Conservation (phyloP, 2,113 vertebrate genomes). For the Oostethus manadensis region DNA sequence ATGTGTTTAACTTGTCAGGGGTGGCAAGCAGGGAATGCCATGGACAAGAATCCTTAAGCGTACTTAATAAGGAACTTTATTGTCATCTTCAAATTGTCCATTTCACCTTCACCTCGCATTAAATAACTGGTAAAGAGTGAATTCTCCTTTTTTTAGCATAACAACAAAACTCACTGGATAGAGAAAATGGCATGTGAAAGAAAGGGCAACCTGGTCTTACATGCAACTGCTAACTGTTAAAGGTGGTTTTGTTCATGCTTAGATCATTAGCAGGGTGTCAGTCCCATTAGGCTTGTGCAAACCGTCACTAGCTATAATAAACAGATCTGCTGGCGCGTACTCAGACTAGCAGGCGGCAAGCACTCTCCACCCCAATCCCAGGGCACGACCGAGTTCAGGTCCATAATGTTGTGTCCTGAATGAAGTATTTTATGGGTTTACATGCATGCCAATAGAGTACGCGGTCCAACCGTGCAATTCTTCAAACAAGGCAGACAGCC, state of each 20-base stretch:
- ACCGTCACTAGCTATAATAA: slow-evolving; percentile 91
- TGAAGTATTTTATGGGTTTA: slow-evolving; percentile 40
- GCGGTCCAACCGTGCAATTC: slow-evolving; percentile 35
- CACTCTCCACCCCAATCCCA: slow-evolving; percentile 51
- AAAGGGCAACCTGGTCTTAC: slow-evolving; percentile 76
- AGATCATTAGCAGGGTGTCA: slow-evolving; percentile 92
- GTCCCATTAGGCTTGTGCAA: slow-evolving; percentile 93
- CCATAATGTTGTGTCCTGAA: slow-evolving; percentile 48
- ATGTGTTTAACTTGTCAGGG: slow-evolving; percentile 72
- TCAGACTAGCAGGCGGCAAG: slow-evolving; percentile 81
- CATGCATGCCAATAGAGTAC: slow-evolving; percentile 28
- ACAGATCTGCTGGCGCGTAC: slow-evolving; percentile 82
- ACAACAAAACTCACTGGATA: slow-evolving; percentile 5
- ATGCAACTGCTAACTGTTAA: slow-evolving; percentile 81
- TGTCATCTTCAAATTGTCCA: slow-evolving; percentile 84
- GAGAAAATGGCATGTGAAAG: slow-evolving; percentile 25
- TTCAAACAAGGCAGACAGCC: slow-evolving; percentile 23
- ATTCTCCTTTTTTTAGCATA: slow-evolving; percentile 11
- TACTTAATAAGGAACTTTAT: slow-evolving; percentile 71
- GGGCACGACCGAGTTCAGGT: slow-evolving; percentile 51
- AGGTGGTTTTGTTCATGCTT: slow-evolving; percentile 88
- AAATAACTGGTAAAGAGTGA: too few relatives aligned
- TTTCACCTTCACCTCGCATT: slow-evolving; percentile 87
- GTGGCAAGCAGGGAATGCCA: slow-evolving; percentile 42
- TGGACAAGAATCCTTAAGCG: slow-evolving; percentile 38